Evolutionary conservation across 2,888 invertebrate genomes (phyloP).

Genomic region (Sinopyrophorus schimmeli): DNA sequence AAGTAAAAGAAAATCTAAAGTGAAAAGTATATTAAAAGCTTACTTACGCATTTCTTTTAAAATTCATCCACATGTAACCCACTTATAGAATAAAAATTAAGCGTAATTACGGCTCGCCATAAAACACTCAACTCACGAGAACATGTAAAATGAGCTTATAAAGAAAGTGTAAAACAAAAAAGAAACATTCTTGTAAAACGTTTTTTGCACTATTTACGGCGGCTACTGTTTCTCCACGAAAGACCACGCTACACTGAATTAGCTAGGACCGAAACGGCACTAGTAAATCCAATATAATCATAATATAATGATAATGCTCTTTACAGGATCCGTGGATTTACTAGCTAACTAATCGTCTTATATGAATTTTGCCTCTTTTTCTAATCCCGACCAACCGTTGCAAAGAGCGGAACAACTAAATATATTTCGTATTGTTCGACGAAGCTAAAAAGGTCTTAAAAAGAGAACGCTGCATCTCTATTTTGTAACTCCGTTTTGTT

Average conservation of each 20-base stretch:
- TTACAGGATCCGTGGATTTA: slow-evolving; percentile 56
- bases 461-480: neutral
- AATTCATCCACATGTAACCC: slow-evolving; percentile 3
- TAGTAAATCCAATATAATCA: slow-evolving; percentile 57
- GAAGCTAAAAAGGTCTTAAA: slow-evolving; percentile 1
- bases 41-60: neutral
- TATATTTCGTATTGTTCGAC: neutral
- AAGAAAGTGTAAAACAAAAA: slow-evolving; percentile 2
- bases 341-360: slow-evolving; percentile 56
- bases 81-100: neutral
- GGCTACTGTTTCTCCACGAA: slow-evolving; percentile 38
- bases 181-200: neutral
- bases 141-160: neutral
- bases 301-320: slow-evolving; percentile 58
- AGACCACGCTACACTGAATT: slow-evolving; percentile 50
- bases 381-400: slow-evolving; percentile 43
- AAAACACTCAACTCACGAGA: slow-evolving; percentile 12
- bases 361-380: slow-evolving; percentile 56
- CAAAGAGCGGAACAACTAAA: slow-evolving; percentile 17
- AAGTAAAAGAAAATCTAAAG: no score
- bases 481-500: neutral
- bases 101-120: neutral
- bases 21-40: no score
- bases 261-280: slow-evolving; percentile 51
- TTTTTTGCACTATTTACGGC: slow-evolving; percentile 11